phyloP scores from a whole-genome alignment of 1,140 invertebrate genomes.

The Metopolophium dirhodum region DNA sequence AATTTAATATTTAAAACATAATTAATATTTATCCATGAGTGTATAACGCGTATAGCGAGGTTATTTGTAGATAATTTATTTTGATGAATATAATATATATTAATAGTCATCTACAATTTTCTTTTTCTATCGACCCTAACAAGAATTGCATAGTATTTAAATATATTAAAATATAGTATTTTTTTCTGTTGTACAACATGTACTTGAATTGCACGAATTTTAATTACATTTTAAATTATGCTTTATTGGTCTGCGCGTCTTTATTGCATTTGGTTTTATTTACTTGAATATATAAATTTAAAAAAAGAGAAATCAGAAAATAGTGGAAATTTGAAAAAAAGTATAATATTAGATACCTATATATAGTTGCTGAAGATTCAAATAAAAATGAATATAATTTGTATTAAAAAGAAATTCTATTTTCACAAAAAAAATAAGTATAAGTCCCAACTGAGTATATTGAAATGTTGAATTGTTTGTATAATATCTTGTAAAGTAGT shows the following conservation, averaged over 20 bases:
- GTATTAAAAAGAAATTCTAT: neutral
- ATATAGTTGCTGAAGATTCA: neutral
- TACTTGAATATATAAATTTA: neutral
- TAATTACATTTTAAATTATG: constrained; percentile 26
- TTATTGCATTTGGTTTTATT: neutral
- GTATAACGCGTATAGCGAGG: neutral
- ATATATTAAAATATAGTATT: neutral
- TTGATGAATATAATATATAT: neutral
- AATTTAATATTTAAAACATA: neutral
- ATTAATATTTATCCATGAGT: neutral
- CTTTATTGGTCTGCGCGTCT: neutral
- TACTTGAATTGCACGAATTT: neutral
- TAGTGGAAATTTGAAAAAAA: neutral
- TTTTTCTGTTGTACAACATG: neutral
- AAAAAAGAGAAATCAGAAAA: neutral
- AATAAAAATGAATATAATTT: neutral
- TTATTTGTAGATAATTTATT: neutral
- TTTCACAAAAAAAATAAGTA: neutral
- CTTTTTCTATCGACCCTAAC: neutral
- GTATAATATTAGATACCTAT: no score
- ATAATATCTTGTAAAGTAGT: neutral
- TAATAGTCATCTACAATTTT: neutral
- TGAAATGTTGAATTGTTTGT: neutral
- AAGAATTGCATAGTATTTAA: neutral
- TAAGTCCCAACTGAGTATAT: neutral